Evolutionary conservation across 64 coral and sea anemone genomes (phyloP), one percentile per base, ranked within the genome.

Genomic region (Pachyseris speciosa): DNA sequence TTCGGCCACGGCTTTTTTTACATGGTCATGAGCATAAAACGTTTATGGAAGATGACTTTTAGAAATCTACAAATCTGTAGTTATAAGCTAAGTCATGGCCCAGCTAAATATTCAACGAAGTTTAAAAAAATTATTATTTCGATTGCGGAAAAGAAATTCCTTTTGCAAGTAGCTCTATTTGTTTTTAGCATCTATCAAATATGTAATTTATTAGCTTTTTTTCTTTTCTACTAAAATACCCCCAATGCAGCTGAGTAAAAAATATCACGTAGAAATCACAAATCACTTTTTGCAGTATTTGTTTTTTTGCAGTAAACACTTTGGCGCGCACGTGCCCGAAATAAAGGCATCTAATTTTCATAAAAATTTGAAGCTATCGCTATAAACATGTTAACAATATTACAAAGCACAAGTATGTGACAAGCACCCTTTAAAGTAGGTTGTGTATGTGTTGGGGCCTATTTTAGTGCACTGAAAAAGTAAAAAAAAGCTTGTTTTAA

Each of bases 191-290:
- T 36, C 0, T 9, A 48, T 30, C 19, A 32, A 7, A 33, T 31
- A 30, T 45, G 45, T 43, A 25, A 19, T 76, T 51, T 76, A 5
- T 76, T 13, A 76, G 24, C 17, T 30, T 20, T 52, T 58, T 79
- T 79, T 15, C 28, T 32, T 67, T 79, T 55, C 58, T 79, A 57
- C 75, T 79, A 79, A 79, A 79, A 79, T 79, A 57, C 49, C 75
- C 75, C 75, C 13, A 76, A 48, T n/a, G 45, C 45, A 79, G 51
- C 51, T 55, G 43, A 51, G 27, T 57, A 57, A 79, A 78, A 79
- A 79, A 79, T 79, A 79, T 79, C 7, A 19, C 48, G 19, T 79
- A 79, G 7, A 58, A 53, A 79, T 79, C 49, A 79, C 47, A 79
- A 79, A 79, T 79, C 75, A 79, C 51, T 55, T 17, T 55, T 10